Conservation (phyloP, 2,797 vertebrate species). For the Phaenicophaeus curvirostris region DNA sequence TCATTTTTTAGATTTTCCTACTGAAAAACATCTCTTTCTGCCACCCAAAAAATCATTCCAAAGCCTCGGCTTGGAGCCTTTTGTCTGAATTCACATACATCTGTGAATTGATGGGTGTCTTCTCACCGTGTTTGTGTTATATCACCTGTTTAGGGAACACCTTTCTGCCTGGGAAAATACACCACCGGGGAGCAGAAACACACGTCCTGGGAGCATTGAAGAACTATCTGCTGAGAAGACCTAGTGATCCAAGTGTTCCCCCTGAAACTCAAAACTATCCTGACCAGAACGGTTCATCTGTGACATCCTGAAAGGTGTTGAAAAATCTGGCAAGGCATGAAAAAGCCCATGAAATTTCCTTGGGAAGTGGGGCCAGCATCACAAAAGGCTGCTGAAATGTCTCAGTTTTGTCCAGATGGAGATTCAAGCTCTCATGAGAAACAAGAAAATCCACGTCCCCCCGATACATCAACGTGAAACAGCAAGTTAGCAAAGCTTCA, state of each 20-base stretch:
- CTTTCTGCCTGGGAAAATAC: not conserved
- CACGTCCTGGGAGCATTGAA: not conserved
- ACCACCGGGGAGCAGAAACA: not conserved
- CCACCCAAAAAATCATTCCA: not conserved
- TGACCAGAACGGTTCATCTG: conserved; percentile 23
- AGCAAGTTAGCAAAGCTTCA: conserved; percentile 21
- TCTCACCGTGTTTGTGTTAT: not conserved
- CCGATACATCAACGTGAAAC: not conserved
- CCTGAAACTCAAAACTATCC: not conserved
- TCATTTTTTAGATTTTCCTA: not conserved
- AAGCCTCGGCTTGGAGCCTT: not conserved
- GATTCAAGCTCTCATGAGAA: not conserved
- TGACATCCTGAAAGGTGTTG: conserved; percentile 42
- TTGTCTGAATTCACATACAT: not conserved
- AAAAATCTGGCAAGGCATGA: conserved; percentile 34
- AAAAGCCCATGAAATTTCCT: conserved; percentile 46
- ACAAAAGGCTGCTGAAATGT: not conserved
- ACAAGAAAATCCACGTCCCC: not conserved
- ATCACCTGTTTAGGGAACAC: not conserved
- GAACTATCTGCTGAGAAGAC: not conserved
- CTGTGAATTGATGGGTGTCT: not conserved
- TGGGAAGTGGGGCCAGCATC: not conserved
- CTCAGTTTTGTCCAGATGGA: conserved; percentile 27
- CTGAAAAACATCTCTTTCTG: not conserved
- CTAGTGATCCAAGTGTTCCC: not conserved